These are phyloP conservation scores for Metacarcinus magister DNA, from an alignment of 2,888 invertebrate genomes.

Conservation along the genomic window DNA sequence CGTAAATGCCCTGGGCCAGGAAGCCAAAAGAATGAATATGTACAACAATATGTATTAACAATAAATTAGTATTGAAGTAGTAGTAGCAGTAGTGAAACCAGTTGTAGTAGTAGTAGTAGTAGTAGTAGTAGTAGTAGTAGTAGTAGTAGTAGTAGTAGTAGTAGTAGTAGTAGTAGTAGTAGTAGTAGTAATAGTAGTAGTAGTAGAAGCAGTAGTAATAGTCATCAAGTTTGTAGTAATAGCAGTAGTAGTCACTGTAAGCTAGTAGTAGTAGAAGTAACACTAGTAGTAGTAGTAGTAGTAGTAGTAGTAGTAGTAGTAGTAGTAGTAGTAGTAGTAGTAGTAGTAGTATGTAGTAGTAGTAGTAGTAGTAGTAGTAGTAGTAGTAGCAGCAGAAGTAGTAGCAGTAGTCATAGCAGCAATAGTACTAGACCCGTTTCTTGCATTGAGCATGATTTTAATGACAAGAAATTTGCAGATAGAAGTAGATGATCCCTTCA, in stretches of 20 bases:
- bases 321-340: background rate
- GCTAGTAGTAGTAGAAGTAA: no score
- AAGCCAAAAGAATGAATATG: background rate
- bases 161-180: constrained; percentile 9
- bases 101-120: no score
- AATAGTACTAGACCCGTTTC: background rate
- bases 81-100: background rate
- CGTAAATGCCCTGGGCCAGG: background rate
- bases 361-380: constrained; percentile 11
- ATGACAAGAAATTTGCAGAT: background rate
- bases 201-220: background rate
- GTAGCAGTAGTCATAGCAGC: background rate
- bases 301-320: background rate
- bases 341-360: background rate
- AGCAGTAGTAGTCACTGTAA: constrained; percentile 16
- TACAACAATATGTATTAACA: background rate
- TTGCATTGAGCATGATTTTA: background rate
- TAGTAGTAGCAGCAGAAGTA: background rate
- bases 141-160: no score
- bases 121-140: background rate
- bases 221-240: no score
- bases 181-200: background rate
- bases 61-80: background rate
- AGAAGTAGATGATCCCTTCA: background rate
- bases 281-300: background rate